Conservation (phyloP, 1,140 invertebrate genomes). For the Drosophila sproati region DNA sequence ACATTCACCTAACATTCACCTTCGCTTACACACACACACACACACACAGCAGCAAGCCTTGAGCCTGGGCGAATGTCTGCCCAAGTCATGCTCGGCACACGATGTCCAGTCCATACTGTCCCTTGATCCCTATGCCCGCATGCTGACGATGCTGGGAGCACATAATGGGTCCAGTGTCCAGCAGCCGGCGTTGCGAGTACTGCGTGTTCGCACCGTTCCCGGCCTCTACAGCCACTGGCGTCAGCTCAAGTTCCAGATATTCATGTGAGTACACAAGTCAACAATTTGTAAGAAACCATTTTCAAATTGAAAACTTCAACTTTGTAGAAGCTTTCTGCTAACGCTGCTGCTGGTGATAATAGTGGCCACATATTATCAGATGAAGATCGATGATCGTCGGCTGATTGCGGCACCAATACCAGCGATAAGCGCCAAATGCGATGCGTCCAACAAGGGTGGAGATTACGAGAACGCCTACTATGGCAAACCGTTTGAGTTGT, state of each 20-base stretch:
- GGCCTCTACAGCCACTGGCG: constrained; percentile 88
- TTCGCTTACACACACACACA: not conserved
- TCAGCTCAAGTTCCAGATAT: constrained; percentile 90
- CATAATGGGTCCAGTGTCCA: constrained; percentile 55
- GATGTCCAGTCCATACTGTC: constrained; percentile 87
- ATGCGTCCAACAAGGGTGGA: constrained; percentile 37
- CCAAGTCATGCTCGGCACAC: constrained; percentile 87
- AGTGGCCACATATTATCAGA: constrained; percentile 76
- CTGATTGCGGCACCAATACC: constrained; percentile 61
- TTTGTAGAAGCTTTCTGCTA: constrained; percentile 70
- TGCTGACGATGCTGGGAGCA: constrained; percentile 71
- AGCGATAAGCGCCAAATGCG: constrained; percentile 76
- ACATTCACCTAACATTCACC: not conserved
- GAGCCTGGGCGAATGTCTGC: constrained; percentile 89
- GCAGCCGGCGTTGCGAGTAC: constrained; percentile 84
- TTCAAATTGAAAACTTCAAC: not conserved
- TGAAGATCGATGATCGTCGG: constrained; percentile 63
- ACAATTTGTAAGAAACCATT: not conserved
- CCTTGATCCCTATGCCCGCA: constrained; percentile 85
- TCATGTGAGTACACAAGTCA: constrained; percentile 87
- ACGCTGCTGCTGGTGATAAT: constrained; percentile 69
- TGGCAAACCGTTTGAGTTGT: constrained; percentile 78
- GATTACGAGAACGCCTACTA: constrained; percentile 49
- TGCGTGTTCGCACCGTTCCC: constrained; percentile 89
- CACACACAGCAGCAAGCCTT: constrained; percentile 50